These are phyloP conservation scores for Cacatua alba DNA, from an alignment of 2,113 vertebrate genomes.

Conservation along the genomic window DNA sequence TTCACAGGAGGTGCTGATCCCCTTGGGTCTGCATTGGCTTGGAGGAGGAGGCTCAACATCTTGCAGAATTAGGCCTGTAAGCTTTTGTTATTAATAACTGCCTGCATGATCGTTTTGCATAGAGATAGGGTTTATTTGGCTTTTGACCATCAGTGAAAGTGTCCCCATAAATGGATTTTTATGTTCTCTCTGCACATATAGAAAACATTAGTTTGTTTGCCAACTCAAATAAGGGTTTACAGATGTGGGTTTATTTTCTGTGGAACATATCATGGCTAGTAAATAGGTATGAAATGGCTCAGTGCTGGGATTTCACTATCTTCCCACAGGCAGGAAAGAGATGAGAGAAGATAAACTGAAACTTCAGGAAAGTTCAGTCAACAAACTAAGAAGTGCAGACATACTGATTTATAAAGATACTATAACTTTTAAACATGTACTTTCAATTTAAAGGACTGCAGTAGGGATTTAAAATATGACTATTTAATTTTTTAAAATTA, in stretches of 20 bases:
- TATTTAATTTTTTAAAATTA: constrained; percentile 84
- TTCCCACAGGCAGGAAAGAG: background rate
- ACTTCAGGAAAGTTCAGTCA: constrained; percentile 67
- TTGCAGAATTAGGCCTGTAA: constrained; percentile 5
- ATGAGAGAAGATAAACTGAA: constrained; percentile 39
- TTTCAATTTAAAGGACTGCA: constrained; percentile 75
- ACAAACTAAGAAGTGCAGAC: constrained; percentile 70
- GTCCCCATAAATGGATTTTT: constrained; percentile 13
- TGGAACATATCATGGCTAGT: background rate
- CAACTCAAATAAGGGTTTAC: constrained; percentile 7
- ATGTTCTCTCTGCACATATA: background rate
- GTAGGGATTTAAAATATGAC: constrained; percentile 79
- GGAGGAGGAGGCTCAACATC: background rate
- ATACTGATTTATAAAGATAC: constrained; percentile 77
- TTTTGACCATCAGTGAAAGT: background rate
- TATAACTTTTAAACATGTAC: constrained; percentile 76
- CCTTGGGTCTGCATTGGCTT: background rate
- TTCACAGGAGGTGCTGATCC: background rate
- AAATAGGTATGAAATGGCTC: background rate
- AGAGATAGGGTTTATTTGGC: constrained; percentile 22
- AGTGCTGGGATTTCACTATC: constrained; percentile 8
- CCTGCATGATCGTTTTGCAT: background rate
- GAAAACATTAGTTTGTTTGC: constrained; percentile 23
- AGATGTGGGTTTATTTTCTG: background rate
- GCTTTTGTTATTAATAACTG: constrained; percentile 51